Evolutionary conservation across 2,888 invertebrate species (phyloP), one percentile per base, ranked within the genome.

Genomic region (Rhogogaster chlorosoma): DNA sequence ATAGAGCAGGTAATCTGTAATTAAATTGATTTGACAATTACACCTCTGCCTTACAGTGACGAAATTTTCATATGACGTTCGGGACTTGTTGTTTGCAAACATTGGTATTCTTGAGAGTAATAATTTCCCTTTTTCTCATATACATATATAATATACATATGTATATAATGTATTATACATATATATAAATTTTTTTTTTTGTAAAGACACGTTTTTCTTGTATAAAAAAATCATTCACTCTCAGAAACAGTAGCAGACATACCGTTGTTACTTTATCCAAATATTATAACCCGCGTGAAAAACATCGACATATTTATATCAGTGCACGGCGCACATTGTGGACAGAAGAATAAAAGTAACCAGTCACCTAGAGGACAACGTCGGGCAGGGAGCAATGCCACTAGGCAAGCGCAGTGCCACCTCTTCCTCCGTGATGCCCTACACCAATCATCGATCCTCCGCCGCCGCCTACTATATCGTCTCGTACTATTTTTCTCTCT

Each of bases 401-500:
- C 95, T 95, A 95, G 95, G 95, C 95, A 89, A 94, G 92, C 89
- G 93, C 93, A 86, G 92, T 91, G 85, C 92, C 92, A 88, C 92
- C 89, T 91, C 93, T 92, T 90, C 90, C 91, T 87, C 88, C 89
- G 87, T 92, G 91, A 89, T 92, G 92, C 87, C 92, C 92, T 87
- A 92, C 92, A 78, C 92, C 92, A 84, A 93, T 91, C 93, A 93
- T 92, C 85, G 93, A 92, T 85, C 91, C 91, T 29, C 93, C 93
- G 9, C 90, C 94, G 91, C 92, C 94, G 93, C 92, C 93, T 92
- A 88, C 86, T 67, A 93, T 91, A 90, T 95, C 94, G 88, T 95
- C 95, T 89, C 95, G 95, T 85, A 96, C 96, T 89, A 99, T 98
- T 95, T 98, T 99, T 93, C 98, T 97, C 94, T 99, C 99, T 95